Evolutionary conservation across 2,888 invertebrate species (phyloP).

Genomic region (Anoplius nigerrimus): DNA sequence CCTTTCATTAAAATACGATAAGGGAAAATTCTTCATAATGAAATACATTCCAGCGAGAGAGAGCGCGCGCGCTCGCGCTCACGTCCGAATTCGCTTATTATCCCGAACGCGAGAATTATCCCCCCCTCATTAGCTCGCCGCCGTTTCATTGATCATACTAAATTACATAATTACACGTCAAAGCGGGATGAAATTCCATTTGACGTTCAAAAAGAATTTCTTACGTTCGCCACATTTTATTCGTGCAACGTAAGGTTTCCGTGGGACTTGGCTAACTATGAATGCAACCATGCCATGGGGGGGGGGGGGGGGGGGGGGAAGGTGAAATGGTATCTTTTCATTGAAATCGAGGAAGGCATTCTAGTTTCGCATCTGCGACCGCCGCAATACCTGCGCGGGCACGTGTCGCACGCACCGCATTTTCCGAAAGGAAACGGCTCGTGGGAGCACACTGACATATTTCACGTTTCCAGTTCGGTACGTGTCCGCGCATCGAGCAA

Average conservation of each 20-base stretch:
- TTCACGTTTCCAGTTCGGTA: slow-evolving; percentile 28
- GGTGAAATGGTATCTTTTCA: not conserved
- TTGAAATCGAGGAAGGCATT: slow-evolving; percentile 21
- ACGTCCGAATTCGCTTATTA: not conserved
- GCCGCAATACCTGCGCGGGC: slow-evolving; percentile 50
- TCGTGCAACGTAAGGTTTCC: not conserved
- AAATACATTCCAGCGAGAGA: slow-evolving; percentile 12
- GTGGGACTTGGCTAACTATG: no score
- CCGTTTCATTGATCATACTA: not conserved
- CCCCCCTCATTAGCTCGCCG: no score
- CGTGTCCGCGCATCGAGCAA: slow-evolving; percentile 62
- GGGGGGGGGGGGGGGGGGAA: not conserved
- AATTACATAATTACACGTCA: no score
- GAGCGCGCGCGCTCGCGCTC: not conserved
- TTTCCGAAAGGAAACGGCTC: slow-evolving; percentile 49
- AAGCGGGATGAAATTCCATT: no score
- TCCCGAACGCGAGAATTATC: not conserved
- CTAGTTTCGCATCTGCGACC: no score
- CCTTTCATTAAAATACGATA: slow-evolving; percentile 37
- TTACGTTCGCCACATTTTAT: not conserved
- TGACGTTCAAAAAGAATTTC: not conserved
- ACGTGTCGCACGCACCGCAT: slow-evolving; percentile 65
- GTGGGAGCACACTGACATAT: slow-evolving; percentile 27
- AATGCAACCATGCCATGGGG: no score
- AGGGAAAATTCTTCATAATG: slow-evolving; percentile 41